Percentiles rank a stretch among this genome's conserved stretches.
Evolutionary conservation across 1,140 invertebrate genomes (phyloP).

Genomic region (Phenacoccus solenopsis): DNA sequence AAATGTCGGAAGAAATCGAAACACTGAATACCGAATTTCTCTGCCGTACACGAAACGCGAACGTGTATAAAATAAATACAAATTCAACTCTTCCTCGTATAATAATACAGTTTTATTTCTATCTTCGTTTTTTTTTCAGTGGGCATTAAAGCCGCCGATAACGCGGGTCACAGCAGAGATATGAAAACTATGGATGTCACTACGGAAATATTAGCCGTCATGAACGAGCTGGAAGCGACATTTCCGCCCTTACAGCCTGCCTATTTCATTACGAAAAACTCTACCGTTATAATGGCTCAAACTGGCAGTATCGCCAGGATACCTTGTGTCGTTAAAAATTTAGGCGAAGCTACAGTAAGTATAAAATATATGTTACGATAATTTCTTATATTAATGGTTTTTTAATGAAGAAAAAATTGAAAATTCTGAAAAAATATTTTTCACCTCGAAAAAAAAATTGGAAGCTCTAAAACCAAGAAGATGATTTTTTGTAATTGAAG

Average conservation of each 20-base stretch:
- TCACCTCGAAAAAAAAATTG: too few species aligned
- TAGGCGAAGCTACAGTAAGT: constrained; percentile 74
- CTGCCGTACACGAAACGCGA: too few species aligned
- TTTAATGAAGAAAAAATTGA: too few species aligned
- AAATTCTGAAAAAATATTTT: too few species aligned
- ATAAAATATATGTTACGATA: too few species aligned
- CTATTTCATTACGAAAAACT: constrained; percentile 63
- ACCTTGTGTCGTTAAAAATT: constrained; percentile 67
- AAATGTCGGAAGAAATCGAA: too few species aligned
- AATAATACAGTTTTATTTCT: not conserved
- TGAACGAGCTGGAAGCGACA: not conserved
- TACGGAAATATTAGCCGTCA: not conserved
- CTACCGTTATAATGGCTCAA: constrained; percentile 62
- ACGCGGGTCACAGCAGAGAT: not conserved
- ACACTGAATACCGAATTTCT: too few species aligned
- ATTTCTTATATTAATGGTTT: too few species aligned
- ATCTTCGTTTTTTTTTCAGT: not conserved
- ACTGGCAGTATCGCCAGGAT: constrained; percentile 65
- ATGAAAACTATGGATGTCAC: not conserved
- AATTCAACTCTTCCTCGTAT: not conserved
- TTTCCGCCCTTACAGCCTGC: constrained; percentile 5
- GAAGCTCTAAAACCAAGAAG: too few species aligned
- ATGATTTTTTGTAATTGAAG: too few species aligned
- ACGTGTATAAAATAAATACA: not conserved
- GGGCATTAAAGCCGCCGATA: not conserved